phyloP scores from a whole-genome alignment of 2,888 invertebrate species.

The Opisthograptis luteolata region DNA sequence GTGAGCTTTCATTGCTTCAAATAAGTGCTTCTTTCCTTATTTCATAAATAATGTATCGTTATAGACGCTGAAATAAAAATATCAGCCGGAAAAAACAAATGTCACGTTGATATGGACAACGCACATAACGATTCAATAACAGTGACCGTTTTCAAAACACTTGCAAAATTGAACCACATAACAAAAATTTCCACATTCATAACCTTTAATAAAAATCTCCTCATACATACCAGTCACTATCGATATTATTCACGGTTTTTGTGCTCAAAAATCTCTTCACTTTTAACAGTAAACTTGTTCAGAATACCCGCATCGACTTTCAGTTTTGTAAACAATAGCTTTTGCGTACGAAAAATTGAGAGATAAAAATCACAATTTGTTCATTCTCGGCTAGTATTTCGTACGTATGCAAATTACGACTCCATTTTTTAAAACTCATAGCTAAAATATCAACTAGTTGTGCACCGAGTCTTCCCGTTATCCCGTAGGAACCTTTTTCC shows the following conservation, averaged over 20 bases:
- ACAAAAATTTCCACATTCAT: constrained; percentile 23
- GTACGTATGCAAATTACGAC: not conserved
- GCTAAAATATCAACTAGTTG: too few species aligned
- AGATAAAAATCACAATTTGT: constrained; percentile 22
- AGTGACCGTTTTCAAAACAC: not conserved
- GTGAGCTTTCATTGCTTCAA: too few species aligned
- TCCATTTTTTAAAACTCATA: constrained; percentile 5
- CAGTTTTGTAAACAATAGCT: constrained; percentile 46
- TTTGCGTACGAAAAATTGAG: constrained; percentile 38
- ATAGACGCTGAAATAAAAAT: not conserved
- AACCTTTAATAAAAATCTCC: constrained; percentile 34
- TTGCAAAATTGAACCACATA: not conserved
- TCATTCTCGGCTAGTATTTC: constrained; percentile 1
- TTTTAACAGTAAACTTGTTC: constrained; percentile 43
- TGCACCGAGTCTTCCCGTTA: too few species aligned
- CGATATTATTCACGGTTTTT: constrained; percentile 50
- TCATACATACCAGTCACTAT: constrained; percentile 38
- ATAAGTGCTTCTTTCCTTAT: too few species aligned
- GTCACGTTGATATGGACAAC: not conserved
- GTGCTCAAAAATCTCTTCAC: constrained; percentile 42
- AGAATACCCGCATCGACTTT: constrained; percentile 53
- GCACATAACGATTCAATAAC: not conserved
- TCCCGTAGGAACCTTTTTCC: too few species aligned
- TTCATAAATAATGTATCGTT: not conserved
- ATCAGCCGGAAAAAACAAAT: not conserved